These are phyloP conservation scores for Mycetomoellerius zeteki DNA, from an alignment of 1,140 invertebrate species.

Conservation along the genomic window DNA sequence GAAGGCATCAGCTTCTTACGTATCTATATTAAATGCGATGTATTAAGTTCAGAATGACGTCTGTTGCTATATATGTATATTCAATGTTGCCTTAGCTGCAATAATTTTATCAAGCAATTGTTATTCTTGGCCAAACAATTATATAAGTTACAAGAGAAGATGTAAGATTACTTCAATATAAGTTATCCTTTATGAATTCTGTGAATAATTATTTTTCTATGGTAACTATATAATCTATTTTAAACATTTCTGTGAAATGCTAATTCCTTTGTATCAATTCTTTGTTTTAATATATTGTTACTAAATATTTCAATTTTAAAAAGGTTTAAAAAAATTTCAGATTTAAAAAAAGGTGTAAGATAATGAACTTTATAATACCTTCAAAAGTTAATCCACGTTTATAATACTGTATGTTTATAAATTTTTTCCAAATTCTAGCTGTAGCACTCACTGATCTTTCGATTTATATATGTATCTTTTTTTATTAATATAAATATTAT, in stretches of 20 bases:
- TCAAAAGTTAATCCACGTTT: background rate
- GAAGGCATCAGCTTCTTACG: conserved; percentile 52
- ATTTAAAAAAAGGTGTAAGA: background rate
- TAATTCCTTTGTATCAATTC: background rate
- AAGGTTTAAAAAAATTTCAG: no score
- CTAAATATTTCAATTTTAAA: conserved; percentile 19
- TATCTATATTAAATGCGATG: conserved; percentile 48
- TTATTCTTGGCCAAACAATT: conserved; percentile 1
- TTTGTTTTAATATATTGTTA: background rate
- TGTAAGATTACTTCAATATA: background rate
- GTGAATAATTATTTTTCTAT: background rate
- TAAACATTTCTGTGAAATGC: background rate
- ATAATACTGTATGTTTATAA: background rate
- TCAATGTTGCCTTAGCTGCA: background rate
- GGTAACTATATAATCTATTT: background rate
- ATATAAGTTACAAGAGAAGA: background rate
- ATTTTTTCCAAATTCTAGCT: background rate
- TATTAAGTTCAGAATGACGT: conserved; percentile 11
- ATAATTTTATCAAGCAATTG: conserved; percentile 18
- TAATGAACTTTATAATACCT: background rate
- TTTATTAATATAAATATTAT: background rate
- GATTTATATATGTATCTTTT: background rate
- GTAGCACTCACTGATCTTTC: background rate
- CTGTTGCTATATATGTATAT: background rate
- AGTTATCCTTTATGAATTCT: background rate